These are phyloP conservation scores for Brachyalestes nurse DNA, from an alignment of 2,797 vertebrate genomes.

Conservation along the genomic window DNA sequence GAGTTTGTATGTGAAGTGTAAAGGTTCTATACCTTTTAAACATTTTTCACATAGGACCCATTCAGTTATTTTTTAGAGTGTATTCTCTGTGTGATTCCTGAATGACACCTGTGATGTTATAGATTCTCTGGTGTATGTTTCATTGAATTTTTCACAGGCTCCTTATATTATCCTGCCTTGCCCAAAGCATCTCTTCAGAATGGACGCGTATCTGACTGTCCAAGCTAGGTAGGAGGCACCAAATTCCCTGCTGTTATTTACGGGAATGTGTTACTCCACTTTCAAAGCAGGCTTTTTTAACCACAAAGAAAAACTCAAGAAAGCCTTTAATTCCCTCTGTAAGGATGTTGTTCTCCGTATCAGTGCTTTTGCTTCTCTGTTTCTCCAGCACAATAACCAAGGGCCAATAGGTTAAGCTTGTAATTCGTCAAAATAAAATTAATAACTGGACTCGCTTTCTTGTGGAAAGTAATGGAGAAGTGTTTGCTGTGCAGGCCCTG, in stretches of 20 bases:
- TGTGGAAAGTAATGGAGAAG: conserved; percentile 73
- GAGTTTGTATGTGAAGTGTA: neutral
- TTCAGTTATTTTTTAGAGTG: neutral
- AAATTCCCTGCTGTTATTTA: conserved; percentile 75
- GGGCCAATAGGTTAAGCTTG: conserved; percentile 75
- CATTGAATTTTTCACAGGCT: neutral
- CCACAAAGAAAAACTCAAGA: conserved; percentile 57
- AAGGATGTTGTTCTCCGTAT: conserved; percentile 47
- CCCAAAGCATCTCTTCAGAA: conserved; percentile 33
- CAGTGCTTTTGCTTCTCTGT: conserved; percentile 51
- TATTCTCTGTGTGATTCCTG: neutral
- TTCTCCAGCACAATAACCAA: conserved; percentile 55
- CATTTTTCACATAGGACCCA: neutral
- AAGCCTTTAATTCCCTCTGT: conserved; percentile 27
- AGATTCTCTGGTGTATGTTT: neutral
- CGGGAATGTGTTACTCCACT: conserved; percentile 70
- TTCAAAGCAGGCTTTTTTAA: conserved; percentile 67
- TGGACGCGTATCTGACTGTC: conserved; percentile 42
- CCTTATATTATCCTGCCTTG: neutral
- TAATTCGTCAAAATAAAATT: conserved; percentile 82
- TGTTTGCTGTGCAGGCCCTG: conserved; percentile 88
- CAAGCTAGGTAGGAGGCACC: conserved; percentile 63
- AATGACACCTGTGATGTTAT: neutral
- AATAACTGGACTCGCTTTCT: conserved; percentile 76
- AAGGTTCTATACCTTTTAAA: neutral